Evolutionary conservation across 2,888 invertebrate species (phyloP), one percentile per base, ranked within the genome.

Genomic region (Netelia inedita): DNA sequence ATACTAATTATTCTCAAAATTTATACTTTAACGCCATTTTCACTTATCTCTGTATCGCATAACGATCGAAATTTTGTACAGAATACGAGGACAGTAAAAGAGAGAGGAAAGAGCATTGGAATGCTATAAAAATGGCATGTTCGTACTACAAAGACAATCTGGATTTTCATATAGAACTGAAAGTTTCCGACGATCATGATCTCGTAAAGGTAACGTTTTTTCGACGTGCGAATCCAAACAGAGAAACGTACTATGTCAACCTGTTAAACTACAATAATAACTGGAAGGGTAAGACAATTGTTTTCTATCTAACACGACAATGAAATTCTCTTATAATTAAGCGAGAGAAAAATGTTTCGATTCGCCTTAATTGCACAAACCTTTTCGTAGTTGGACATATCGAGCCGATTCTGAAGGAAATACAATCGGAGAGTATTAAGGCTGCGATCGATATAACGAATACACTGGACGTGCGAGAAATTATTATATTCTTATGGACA

Each of bases 341-440:
- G 11, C 19, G n/a, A 23, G 10, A 66, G 41, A 10, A 68, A 57
- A 28, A 9, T 1, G 28, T 50, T 21, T 57, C 16, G 14, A 16
- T 10, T 16, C n/a, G 2, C 16, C 1, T 35, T 59, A 16, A 66
- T 41, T 11, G 0, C 8, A 8, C 9, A 19, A 19, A 53, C 59
- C n/a, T 43, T 21, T 41, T 91, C 90, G 73, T 79, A 93, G 93
- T 93, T 46, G 87, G 89, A 55, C 84, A 88, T 23, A 91, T 92
- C 83, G 88, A 91, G 71, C 93, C 93, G 1, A 78, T 81, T 55
- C 87, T 92, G 2, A 88, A 88, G 53, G 80, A 85, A 43, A 89
- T 89, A 43, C 87, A 93, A 65, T 72, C 88, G 55, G 86, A 87
- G 1, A 79, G 89, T 53, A 80, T 92, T 5, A 88, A 87, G 66